Evolutionary conservation across 2,113 vertebrate genomes (phyloP), one percentile per base, ranked within the genome.

Genomic region (Pagrus major): DNA sequence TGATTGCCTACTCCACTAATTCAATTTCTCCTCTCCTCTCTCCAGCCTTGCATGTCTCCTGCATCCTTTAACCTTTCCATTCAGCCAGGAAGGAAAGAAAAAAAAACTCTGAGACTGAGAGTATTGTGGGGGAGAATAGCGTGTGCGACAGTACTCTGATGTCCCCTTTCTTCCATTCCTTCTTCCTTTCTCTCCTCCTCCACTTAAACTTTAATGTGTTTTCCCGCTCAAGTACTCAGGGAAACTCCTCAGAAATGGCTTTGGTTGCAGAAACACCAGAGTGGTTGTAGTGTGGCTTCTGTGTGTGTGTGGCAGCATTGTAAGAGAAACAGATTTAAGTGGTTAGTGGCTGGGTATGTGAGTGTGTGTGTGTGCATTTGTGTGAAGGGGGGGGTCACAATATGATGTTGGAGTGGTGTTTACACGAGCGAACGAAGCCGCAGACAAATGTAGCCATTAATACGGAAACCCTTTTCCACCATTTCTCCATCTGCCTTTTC

Each of bases 171-270:
- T 84, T 85, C 81, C 47, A 67, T 81, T 85, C 75, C n/a, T 65
- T 51, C 78, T 71, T 76, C 41, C 63, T 73, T 89, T 89, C 81
- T 68, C 68, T 70, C 59, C 71, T 81, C 35, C 71, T 65, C 59
- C 27, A 46, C 85, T 95, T 90, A 94, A 95, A 92, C 81, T 93
- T 95, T 95, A 91, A 95, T 95, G 93, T 87, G 86, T 86, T 87
- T 87, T 87, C 85, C 89, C 82, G 46, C 92, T 92, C 80, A 90
- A 88, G 86, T 92, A 93, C 91, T 93, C 86, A 93, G 85, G 85
- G 87, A 90, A 94, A 92, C 88, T 90, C 82, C 85, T 91, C 80
- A 89, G 81, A 94, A 94, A 95, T 93, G 91, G 93, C 93, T 94
- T 91, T 89, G 84, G 85, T 88, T 93, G 94, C 93, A 94, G 84